phyloP scores from a whole-genome alignment of 1,140 invertebrate species.

The Hylyphantes graminicola region DNA sequence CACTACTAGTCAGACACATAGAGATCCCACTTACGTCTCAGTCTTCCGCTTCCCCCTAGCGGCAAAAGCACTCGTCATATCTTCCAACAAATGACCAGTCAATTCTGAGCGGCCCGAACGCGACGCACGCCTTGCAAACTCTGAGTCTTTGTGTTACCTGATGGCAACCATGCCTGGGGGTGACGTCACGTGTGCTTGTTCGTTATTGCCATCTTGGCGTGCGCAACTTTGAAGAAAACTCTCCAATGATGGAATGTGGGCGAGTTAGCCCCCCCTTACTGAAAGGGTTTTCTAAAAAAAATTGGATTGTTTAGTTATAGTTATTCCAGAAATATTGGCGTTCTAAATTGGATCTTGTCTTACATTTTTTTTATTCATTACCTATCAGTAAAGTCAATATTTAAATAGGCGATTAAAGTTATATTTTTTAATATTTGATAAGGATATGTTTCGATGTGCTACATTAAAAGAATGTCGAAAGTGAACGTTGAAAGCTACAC shows the following conservation, averaged over 20 bases:
- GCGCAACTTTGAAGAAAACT: conserved; percentile 18
- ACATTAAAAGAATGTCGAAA: too few relatives aligned
- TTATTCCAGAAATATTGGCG: background rate
- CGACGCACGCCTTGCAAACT: conserved; percentile 13
- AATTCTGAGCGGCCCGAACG: conserved; percentile 10
- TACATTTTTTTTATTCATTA: background rate
- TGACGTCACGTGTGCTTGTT: background rate
- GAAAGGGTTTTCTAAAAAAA: background rate
- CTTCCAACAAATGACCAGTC: background rate
- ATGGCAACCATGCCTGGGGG: conserved; percentile 14
- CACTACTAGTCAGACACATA: background rate
- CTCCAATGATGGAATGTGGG: conserved; percentile 27
- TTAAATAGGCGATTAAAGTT: background rate
- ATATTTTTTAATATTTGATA: too few relatives aligned
- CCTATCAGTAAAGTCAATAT: background rate
- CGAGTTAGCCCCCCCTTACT: background rate
- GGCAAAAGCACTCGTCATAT: conserved; percentile 27
- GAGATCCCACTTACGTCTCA: conserved; percentile 2
- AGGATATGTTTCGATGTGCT: too few relatives aligned
- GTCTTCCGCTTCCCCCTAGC: conserved; percentile 15
- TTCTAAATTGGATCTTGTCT: background rate
- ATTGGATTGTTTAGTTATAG: background rate
- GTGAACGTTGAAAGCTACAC: too few relatives aligned
- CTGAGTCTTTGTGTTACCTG: background rate
- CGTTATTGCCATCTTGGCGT: conserved; percentile 7